Percentiles rank a stretch among this genome's conserved stretches.
Evolutionary conservation across 2,797 vertebrate genomes (phyloP).

Genomic region (Syngnathus acus): DNA sequence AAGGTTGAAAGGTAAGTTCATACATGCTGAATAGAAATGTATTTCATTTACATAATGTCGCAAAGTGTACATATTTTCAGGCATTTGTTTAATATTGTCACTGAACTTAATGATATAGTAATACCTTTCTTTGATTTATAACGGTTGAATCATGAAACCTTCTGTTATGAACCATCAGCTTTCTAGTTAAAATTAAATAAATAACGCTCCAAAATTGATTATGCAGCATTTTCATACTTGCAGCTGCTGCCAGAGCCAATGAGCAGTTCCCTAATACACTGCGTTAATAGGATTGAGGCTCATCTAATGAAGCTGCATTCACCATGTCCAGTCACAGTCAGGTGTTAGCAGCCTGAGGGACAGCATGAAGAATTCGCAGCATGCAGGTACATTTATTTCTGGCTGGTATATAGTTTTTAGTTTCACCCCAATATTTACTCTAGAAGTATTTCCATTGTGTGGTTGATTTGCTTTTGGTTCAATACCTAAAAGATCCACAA

Average conservation of each 20-base stretch:
- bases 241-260: constrained; percentile 25
- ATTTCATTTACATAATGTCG: not conserved
- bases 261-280: constrained; percentile 48
- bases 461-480: not conserved
- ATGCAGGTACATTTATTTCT: constrained; percentile 48
- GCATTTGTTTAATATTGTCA: not conserved
- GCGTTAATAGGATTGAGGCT: constrained; percentile 64
- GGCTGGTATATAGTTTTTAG: constrained; percentile 1
- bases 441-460: not conserved
- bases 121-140: not conserved
- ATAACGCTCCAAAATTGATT: constrained; percentile 16
- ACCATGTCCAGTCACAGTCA: constrained; percentile 37
- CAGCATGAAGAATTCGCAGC: constrained; percentile 65
- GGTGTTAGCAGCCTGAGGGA: constrained; percentile 25
- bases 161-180: not conserved
- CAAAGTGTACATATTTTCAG: not conserved
- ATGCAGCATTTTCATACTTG: constrained; percentile 26
- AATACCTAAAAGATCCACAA: not conserved
- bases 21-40: not conserved
- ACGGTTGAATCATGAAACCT: not conserved
- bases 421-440: not conserved
- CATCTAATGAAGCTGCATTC: constrained; percentile 30
- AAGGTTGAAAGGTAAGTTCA: not conserved
- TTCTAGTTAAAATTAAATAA: not conserved
- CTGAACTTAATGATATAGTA: not conserved